A percentile compares a stretch with the other conserved stretches of the same genome.
Conservation (phyloP, 92 coral and sea anemone species). For the Phenganax stokvisi region DNA sequence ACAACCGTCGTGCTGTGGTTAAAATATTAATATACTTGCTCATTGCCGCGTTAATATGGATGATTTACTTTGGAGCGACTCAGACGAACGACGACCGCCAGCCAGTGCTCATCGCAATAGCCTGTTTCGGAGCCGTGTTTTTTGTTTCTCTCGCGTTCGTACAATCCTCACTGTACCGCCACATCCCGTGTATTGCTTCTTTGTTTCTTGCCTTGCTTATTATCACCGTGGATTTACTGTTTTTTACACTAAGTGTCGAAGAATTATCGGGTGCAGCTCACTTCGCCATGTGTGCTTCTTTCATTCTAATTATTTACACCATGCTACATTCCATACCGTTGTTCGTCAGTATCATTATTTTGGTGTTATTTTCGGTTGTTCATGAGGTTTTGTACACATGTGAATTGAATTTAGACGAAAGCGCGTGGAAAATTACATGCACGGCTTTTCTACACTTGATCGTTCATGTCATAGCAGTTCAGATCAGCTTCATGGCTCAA, state of each 20-base stretch:
- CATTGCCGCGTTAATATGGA: conserved; percentile 75
- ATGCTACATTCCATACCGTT: conserved; percentile 85
- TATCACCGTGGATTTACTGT: conserved; percentile 69
- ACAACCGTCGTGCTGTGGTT: conserved; percentile 83
- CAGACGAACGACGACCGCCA: conserved; percentile 45
- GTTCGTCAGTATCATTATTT: conserved; percentile 78
- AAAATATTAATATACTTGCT: conserved; percentile 69
- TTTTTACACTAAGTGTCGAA: conserved; percentile 53
- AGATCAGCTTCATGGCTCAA: conserved; percentile 97
- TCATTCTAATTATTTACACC: conserved; percentile 84
- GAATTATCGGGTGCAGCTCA: conserved; percentile 81
- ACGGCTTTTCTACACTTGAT: conserved; percentile 74
- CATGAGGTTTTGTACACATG: conserved; percentile 79
- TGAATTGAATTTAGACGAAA: conserved; percentile 28
- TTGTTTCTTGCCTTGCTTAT: conserved; percentile 66
- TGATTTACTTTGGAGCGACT: conserved; percentile 78
- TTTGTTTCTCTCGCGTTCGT: conserved; percentile 74
- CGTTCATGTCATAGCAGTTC: conserved; percentile 86
- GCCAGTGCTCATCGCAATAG: conserved; percentile 65
- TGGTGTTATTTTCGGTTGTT: conserved; percentile 72
- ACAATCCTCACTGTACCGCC: conserved; percentile 69
- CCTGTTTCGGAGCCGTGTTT: conserved; percentile 63
- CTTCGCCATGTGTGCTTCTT: conserved; percentile 82
- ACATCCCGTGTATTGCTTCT: conserved; percentile 73
- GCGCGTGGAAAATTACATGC: conserved; percentile 51